A percentile compares a stretch with the other conserved stretches of the same genome.
These are phyloP conservation scores for Chloroceryle inda DNA, from an alignment of 2,797 vertebrate genomes.

Conservation along the genomic window DNA sequence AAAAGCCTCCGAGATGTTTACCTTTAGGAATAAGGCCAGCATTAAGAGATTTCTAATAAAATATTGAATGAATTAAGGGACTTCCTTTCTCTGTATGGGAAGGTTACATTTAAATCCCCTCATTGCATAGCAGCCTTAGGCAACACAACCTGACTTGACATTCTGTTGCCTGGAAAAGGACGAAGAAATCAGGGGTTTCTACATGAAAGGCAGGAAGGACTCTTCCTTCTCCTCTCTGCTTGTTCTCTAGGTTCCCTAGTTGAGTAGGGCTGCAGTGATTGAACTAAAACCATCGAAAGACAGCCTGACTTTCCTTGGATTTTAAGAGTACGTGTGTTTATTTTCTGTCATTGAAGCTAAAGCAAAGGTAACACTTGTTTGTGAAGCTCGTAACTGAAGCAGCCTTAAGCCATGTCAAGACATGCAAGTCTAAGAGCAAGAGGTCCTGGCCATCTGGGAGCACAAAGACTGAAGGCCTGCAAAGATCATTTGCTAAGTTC, in stretches of 20 bases:
- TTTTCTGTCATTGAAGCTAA: slow-evolving; percentile 8
- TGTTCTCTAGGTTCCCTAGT: slow-evolving; percentile 47
- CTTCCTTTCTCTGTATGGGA: slow-evolving; percentile 65
- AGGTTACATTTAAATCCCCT: slow-evolving; percentile 74
- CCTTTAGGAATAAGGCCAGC: slow-evolving; percentile 72
- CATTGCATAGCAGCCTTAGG: slow-evolving; percentile 70
- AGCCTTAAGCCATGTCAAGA: not conserved
- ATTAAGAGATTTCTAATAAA: slow-evolving; percentile 78
- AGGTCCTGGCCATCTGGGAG: not conserved
- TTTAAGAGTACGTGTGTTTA: not conserved
- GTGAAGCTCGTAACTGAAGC: not conserved
- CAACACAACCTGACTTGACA: slow-evolving; percentile 74
- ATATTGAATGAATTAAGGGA: slow-evolving; percentile 79
- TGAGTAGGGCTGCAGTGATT: slow-evolving; percentile 37
- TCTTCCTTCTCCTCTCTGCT: slow-evolving; percentile 44
- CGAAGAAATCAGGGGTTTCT: slow-evolving; percentile 57
- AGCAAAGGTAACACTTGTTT: slow-evolving; percentile 35
- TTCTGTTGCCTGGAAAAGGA: slow-evolving; percentile 69
- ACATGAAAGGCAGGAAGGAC: slow-evolving; percentile 70
- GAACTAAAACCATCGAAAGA: slow-evolving; percentile 59
- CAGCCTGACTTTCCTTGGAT: slow-evolving; percentile 33
- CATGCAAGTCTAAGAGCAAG: not conserved
- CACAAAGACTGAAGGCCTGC: not conserved
- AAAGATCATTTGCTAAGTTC: not conserved
- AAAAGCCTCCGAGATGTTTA: slow-evolving; percentile 74